Percentiles rank a stretch among this genome's conserved stretches.
Conservation (phyloP, 2,888 invertebrate species). For the Synergus umbraculus region DNA sequence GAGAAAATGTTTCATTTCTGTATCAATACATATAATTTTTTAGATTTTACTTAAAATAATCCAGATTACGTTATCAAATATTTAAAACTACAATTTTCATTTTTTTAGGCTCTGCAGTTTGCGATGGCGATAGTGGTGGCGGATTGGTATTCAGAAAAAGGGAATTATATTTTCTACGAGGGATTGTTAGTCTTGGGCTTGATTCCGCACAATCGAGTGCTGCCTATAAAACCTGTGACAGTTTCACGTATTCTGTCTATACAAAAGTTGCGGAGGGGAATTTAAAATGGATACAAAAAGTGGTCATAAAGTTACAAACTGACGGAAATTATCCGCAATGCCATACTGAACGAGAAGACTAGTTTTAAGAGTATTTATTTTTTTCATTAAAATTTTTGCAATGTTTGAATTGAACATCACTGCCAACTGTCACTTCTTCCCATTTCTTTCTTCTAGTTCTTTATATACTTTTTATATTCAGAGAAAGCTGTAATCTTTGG, state of each 20-base stretch:
- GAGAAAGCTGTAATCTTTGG: no score
- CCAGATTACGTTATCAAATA: no score
- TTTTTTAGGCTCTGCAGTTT: conserved; percentile 75
- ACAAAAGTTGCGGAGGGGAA: conserved; percentile 69
- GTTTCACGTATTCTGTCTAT: conserved; percentile 71
- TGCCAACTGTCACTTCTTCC: not conserved
- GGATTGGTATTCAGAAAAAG: conserved; percentile 74
- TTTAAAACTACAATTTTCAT: not conserved
- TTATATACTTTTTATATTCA: not conserved
- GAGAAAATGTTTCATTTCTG: conserved; percentile 45
- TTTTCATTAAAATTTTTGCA: conserved; percentile 26
- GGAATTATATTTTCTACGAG: conserved; percentile 75
- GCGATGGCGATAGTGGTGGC: conserved; percentile 78
- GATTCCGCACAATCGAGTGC: conserved; percentile 54
- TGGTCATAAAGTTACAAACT: conserved; percentile 61
- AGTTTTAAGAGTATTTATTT: not conserved
- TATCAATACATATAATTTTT: not conserved
- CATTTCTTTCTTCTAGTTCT: not conserved
- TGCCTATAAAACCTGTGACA: conserved; percentile 66
- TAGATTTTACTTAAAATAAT: no score
- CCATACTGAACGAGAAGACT: conserved; percentile 12
- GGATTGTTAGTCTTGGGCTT: conserved; percentile 77
- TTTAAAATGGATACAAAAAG: conserved; percentile 69
- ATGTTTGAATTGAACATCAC: not conserved
- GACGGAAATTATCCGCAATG: conserved; percentile 57